These are phyloP conservation scores for Drosophila bifasciata DNA, from an alignment of 1,140 invertebrate genomes.

Conservation along the genomic window DNA sequence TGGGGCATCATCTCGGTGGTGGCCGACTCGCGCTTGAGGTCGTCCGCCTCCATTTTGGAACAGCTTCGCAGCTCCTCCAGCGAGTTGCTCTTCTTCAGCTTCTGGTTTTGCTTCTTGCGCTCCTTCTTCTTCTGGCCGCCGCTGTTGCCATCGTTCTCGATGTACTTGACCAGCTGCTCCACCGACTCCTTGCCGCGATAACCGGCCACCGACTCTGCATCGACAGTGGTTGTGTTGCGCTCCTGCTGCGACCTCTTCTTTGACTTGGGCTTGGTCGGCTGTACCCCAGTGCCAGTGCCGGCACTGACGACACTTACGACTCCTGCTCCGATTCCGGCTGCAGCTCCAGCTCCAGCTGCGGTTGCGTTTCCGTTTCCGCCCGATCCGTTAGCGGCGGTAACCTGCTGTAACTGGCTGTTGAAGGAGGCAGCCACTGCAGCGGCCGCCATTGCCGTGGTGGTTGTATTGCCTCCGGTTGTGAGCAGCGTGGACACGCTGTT, in stretches of 20 bases:
- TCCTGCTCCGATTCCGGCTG: slow-evolving; percentile 1
- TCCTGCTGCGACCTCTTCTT: slow-evolving; percentile 83
- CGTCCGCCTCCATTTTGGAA: slow-evolving; percentile 79
- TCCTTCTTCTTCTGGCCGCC: slow-evolving; percentile 69
- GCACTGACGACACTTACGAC: neutral
- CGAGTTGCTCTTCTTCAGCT: slow-evolving; percentile 87
- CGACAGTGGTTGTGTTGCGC: slow-evolving; percentile 86
- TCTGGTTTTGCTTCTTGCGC: slow-evolving; percentile 73
- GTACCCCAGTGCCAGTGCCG: slow-evolving; percentile 11
- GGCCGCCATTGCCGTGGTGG: slow-evolving; percentile 59
- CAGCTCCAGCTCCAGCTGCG: neutral
- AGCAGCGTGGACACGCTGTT: slow-evolving; percentile 59
- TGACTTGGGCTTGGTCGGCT: slow-evolving; percentile 58
- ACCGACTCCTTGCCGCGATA: slow-evolving; percentile 86
- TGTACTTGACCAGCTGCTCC: slow-evolving; percentile 85
- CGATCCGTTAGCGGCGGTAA: too few relatives aligned
- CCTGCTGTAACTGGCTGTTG: slow-evolving; percentile 51
- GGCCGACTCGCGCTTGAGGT: slow-evolving; percentile 76
- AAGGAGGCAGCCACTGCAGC: slow-evolving; percentile 57
- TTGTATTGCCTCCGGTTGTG: slow-evolving; percentile 43
- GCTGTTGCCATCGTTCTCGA: slow-evolving; percentile 77
- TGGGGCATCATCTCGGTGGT: slow-evolving; percentile 84
- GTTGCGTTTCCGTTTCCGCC: too few relatives aligned
- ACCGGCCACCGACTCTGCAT: slow-evolving; percentile 86
- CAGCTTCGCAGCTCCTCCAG: slow-evolving; percentile 87